A percentile compares a stretch with the other conserved stretches of the same genome.
These are phyloP conservation scores for Tyrophagus putrescentiae DNA, from an alignment of 1,140 invertebrate genomes.

Conservation along the genomic window DNA sequence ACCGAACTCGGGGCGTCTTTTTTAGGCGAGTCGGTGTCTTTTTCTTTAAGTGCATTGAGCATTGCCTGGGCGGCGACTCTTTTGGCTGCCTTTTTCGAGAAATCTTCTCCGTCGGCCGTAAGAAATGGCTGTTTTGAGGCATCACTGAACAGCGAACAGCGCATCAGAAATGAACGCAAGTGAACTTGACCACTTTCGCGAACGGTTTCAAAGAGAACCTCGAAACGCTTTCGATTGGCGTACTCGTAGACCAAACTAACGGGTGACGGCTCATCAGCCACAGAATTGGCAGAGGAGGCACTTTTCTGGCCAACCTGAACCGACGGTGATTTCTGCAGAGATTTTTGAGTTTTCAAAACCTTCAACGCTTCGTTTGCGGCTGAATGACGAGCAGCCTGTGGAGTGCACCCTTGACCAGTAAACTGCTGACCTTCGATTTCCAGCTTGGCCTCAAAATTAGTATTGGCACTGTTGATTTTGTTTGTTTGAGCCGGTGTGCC, in stretches of 20 bases:
- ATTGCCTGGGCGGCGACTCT: neutral
- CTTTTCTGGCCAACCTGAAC: neutral
- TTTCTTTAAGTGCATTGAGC: neutral
- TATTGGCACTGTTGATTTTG: too few species aligned
- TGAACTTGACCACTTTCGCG: neutral
- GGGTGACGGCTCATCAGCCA: neutral
- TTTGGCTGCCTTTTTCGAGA: slow-evolving; percentile 3
- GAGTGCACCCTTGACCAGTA: neutral
- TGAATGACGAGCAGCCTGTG: neutral
- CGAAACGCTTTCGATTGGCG: slow-evolving; percentile 1
- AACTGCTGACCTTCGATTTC: slow-evolving; percentile 3
- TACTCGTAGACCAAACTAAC: neutral
- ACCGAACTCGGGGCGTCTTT: neutral
- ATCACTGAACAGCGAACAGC: neutral
- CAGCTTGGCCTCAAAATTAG: neutral
- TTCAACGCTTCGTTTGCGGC: neutral
- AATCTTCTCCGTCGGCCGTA: neutral
- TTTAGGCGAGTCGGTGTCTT: neutral
- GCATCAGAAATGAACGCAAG: neutral
- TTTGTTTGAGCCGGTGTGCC: too few species aligned
- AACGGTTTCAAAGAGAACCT: neutral
- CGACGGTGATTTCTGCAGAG: neutral
- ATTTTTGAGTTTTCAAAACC: slow-evolving; percentile 9
- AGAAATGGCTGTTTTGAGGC: neutral
- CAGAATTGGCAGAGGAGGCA: neutral